Percentiles rank a stretch among this genome's conserved stretches.
Evolutionary conservation across 2,113 vertebrate genomes (phyloP).

Genomic region (Lepus americanus): DNA sequence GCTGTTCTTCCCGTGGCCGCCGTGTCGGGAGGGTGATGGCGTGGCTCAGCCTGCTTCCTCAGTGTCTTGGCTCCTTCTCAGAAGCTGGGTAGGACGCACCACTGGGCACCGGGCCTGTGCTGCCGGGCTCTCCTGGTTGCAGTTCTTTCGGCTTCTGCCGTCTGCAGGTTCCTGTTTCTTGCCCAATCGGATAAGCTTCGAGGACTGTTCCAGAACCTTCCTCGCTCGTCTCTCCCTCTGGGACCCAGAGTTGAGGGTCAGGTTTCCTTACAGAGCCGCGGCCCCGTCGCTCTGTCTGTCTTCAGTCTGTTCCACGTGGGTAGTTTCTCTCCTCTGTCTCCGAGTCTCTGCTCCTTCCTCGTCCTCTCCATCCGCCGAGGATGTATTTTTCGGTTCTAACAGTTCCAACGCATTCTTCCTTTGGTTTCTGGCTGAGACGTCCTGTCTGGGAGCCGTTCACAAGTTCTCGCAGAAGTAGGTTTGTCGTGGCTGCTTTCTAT

Average conservation of each 20-base stretch:
- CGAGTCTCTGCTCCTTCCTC: neutral
- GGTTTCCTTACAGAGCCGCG: neutral
- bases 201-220: neutral
- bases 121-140: neutral
- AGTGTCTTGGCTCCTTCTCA: neutral
- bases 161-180: neutral
- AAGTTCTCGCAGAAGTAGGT: neutral
- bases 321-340: neutral
- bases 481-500: too few relatives aligned
- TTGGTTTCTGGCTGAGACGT: neutral
- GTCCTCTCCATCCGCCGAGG: neutral
- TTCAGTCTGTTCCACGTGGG: neutral
- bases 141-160: neutral
- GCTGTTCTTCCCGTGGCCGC: too few relatives aligned
- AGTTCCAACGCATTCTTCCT: neutral
- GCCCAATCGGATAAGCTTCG: neutral
- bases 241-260: too few relatives aligned
- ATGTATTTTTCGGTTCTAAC: neutral
- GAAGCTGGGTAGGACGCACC: too few relatives aligned
- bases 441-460: too few relatives aligned
- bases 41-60: neutral
- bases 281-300: neutral
- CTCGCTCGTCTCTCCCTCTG: neutral
- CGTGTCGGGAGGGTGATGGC: too few relatives aligned
- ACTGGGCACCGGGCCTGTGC: too few relatives aligned